These are phyloP conservation scores for Tricholaema leucomelas DNA, from an alignment of 2,113 vertebrate species.

Conservation along the genomic window DNA sequence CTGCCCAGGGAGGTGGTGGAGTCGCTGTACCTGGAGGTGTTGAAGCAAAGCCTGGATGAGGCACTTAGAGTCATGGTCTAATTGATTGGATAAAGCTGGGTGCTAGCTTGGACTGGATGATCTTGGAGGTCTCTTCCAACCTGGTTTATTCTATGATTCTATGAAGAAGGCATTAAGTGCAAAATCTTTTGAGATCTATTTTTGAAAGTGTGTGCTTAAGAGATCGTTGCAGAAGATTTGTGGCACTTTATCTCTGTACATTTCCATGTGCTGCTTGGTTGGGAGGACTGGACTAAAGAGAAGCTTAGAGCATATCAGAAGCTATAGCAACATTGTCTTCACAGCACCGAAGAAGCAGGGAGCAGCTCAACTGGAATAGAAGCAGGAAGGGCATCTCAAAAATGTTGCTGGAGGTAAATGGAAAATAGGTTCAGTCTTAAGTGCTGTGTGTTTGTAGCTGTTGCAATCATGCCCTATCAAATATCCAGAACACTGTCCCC, in stretches of 20 bases:
- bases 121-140: too few species aligned
- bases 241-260: not conserved
- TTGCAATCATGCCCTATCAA: not conserved
- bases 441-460: not conserved
- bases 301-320: not conserved
- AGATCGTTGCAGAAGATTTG: not conserved
- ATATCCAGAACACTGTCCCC: not conserved
- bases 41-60: too few species aligned
- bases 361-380: not conserved
- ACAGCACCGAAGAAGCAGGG: not conserved
- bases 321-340: not conserved
- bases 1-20: too few species aligned
- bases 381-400: not conserved
- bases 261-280: not conserved
- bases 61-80: too few species aligned
- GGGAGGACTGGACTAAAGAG: not conserved
- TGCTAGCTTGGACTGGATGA: too few species aligned
- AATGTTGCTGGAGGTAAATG: conserved; percentile 2
- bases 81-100: too few species aligned
- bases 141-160: too few species aligned
- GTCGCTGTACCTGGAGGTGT: too few species aligned
- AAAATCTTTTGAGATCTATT: not conserved
- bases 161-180: not conserved
- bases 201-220: not conserved
- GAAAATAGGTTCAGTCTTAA: conserved; percentile 24